Base-by-base conservation (phyloP, 2,888 invertebrate species). In the Megalurothrips usitatus region DNA sequence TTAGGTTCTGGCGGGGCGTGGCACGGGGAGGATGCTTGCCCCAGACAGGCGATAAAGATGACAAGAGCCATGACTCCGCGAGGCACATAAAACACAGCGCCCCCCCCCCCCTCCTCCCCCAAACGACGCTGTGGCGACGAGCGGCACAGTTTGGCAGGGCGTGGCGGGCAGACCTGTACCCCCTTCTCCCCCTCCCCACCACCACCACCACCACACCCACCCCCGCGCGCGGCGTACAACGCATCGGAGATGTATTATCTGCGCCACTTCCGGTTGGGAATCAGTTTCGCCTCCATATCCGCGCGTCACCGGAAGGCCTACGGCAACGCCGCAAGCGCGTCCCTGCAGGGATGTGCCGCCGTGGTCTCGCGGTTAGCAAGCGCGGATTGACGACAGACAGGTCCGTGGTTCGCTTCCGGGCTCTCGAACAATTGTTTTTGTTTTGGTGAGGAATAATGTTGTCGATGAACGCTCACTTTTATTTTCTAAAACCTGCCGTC, bases 41-140 rank as follows among this genome's bases (percentile, higher is more conserved):
- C 68, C 68, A 75, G 68, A 75, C 68, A 75, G 68, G 68, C 68
- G 68, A 75, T 75, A 75, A 75, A 75, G 68, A 75, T 75, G 68
- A 75, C 68, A 75, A 75, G 68, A 75, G 68, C 68, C 68, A 75
- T 75, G 68, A 75, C 68, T 75, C 23, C 68, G 68, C 68, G 12
- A 17, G 23, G 68, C 68, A 75, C 68, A 75, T 75, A 75, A 75
- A 75, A 75, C 68, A 75, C 68, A 75, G 68, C 68, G 68, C 68
- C 6, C 6, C 6, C 34, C 3, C 34, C 34, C 34, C 68, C 6
- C 6, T 43, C 34, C 3, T 6, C 34, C 34, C 58, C 58, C 58
- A 6, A 58, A 58, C 58, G 68, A 75, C 68, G 68, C 68, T 75
- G 68, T 26, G 68, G 68, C 68, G 68, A 26, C 68, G 26, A 68